Conservation (phyloP, 37 sponge, comb jelly and placozoan species). For the Chondrilla cf. caribensis region DNA sequence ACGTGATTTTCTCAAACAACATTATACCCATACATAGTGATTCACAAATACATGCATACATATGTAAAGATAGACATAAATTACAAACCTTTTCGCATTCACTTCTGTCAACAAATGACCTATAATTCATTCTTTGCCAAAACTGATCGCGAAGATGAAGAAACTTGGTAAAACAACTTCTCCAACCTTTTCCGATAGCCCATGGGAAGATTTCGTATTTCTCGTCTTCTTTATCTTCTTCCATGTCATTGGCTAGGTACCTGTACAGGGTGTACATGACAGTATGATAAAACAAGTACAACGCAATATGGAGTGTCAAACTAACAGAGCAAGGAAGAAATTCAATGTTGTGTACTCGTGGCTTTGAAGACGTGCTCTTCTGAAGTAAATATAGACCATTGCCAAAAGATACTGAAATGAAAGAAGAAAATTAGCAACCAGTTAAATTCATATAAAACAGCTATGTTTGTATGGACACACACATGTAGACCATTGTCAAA, state of each 20-base stretch:
- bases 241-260: conserved; percentile 83
- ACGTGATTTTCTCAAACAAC: too few relatives aligned
- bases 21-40: too few relatives aligned
- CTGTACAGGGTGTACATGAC: too few relatives aligned
- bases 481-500: too few relatives aligned
- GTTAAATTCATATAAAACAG: too few relatives aligned
- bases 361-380: conserved; percentile 50
- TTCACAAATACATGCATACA: too few relatives aligned
- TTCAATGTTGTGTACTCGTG: conserved; percentile 55
- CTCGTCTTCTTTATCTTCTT: conserved; percentile 86
- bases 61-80: background rate
- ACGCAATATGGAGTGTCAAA: background rate
- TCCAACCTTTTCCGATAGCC: conserved; percentile 74
- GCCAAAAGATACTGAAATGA: conserved; percentile 72
- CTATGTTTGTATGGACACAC: too few relatives aligned
- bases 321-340: conserved; percentile 79
- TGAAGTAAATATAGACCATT: conserved; percentile 89
- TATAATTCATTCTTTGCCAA: conserved; percentile 72
- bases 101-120: conserved; percentile 70
- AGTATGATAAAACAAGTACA: too few relatives aligned
- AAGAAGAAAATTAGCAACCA: too few relatives aligned
- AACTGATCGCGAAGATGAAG: conserved; percentile 53
- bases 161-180: conserved; percentile 47
- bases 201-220: conserved; percentile 85
- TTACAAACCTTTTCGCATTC: conserved; percentile 75